Conservation (phyloP, 2,113 vertebrate species). For the Neodon shergylaensis region DNA sequence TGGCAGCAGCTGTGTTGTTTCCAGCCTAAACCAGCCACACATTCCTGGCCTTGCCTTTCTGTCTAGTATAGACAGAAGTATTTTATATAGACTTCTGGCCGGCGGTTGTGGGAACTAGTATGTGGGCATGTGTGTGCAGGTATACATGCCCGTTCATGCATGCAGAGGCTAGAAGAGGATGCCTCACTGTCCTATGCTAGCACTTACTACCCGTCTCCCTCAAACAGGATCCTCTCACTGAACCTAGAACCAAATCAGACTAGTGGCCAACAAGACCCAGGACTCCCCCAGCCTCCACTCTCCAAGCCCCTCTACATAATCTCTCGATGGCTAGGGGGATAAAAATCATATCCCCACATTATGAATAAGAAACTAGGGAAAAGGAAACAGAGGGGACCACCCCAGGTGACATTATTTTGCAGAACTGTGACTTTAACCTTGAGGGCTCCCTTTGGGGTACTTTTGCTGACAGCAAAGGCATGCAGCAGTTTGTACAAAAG, state of each 20-base stretch:
- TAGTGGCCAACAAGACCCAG: not conserved
- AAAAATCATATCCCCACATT: not conserved
- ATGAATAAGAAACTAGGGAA: constrained; percentile 35
- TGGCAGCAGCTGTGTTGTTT: not conserved
- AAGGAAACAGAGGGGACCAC: constrained; percentile 29
- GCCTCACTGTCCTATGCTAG: not conserved
- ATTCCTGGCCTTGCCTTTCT: constrained; percentile 5
- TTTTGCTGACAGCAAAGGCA: not conserved
- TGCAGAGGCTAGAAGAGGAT: not conserved
- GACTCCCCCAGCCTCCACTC: not conserved
- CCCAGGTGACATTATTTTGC: not conserved
- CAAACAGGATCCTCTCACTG: not conserved
- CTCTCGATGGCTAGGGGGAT: not conserved
- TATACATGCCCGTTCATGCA: not conserved
- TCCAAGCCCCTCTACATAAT: not conserved
- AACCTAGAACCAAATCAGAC: not conserved
- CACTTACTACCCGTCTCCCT: not conserved
- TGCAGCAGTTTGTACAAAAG: not conserved
- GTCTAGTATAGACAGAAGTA: not conserved
- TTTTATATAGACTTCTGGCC: no score
- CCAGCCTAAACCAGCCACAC: not conserved
- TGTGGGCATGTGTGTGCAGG: not conserved
- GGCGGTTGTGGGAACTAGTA: no score
- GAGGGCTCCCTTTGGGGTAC: not conserved
- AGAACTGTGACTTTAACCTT: constrained; percentile 42